Evolutionary conservation across 2,797 vertebrate species (phyloP).

Genomic region (Phyllotis vaccarum): DNA sequence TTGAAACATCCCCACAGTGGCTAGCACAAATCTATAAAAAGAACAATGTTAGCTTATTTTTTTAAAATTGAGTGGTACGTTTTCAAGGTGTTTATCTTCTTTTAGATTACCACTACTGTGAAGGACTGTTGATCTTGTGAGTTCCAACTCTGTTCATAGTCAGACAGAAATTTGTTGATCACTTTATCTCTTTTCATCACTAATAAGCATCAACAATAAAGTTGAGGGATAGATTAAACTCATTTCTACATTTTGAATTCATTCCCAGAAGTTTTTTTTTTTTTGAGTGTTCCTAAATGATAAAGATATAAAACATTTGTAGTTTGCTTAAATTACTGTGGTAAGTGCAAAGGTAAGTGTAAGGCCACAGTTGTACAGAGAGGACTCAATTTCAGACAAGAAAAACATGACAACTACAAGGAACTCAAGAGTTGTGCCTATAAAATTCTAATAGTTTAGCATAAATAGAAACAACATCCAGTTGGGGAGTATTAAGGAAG

Average conservation of each 20-base stretch:
- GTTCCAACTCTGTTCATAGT: not conserved
- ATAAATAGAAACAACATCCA: not conserved
- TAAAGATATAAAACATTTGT: not conserved
- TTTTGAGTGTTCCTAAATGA: not conserved
- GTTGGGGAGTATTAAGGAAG: not conserved
- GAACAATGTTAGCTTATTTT: not conserved
- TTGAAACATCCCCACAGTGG: too few relatives aligned
- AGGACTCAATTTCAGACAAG: not conserved
- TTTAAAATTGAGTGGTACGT: not conserved
- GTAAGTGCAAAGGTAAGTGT: not conserved
- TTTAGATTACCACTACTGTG: not conserved
- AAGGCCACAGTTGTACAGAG: not conserved
- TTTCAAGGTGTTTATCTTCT: not conserved
- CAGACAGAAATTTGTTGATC: not conserved
- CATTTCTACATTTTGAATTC: not conserved
- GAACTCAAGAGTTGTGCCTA: not conserved
- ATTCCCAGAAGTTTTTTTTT: too few relatives aligned
- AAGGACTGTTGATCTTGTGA: not conserved
- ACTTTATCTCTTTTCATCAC: not conserved
- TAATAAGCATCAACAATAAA: constrained; percentile 2
- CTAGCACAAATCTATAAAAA: not conserved
- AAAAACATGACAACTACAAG: not conserved
- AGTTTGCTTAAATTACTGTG: not conserved
- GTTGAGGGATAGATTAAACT: not conserved
- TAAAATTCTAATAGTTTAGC: not conserved